These are phyloP conservation scores for Anoura caudifer DNA, from an alignment of 2,113 vertebrate species.

Conservation along the genomic window DNA sequence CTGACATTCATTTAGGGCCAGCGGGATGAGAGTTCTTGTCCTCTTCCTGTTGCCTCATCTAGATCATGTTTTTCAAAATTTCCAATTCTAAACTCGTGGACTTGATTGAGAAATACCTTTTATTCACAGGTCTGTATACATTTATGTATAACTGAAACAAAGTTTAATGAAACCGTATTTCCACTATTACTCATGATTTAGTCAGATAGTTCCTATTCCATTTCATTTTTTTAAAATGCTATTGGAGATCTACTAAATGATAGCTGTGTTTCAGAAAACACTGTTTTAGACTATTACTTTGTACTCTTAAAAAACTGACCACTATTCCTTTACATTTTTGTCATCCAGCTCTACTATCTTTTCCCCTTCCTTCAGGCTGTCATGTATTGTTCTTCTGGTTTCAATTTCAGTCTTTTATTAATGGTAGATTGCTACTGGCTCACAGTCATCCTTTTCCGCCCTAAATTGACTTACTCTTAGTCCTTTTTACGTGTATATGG, in stretches of 20 bases:
- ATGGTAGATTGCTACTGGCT: slow-evolving; percentile 1
- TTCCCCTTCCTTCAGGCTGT: not conserved
- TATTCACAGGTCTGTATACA: not conserved
- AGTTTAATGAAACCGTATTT: not conserved
- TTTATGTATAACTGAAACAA: slow-evolving; percentile 2
- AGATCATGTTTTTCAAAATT: not conserved
- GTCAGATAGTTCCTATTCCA: not conserved
- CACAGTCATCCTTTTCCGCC: not conserved
- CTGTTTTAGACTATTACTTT: not conserved
- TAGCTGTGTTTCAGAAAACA: not conserved
- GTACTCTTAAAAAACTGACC: not conserved
- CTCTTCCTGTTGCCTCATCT: not conserved
- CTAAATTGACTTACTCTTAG: not conserved
- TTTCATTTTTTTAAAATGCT: not conserved
- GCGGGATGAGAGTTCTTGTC: not conserved
- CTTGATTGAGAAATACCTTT: slow-evolving; percentile 21
- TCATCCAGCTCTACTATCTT: not conserved
- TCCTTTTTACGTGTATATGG: not conserved
- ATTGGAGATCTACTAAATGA: not conserved
- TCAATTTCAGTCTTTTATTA: slow-evolving; percentile 29
- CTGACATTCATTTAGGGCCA: not conserved
- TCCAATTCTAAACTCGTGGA: not conserved
- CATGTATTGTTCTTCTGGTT: not conserved
- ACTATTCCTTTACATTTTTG: slow-evolving; percentile 6
- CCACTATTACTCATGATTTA: not conserved